Base-by-base conservation (phyloP, 37 sponge, comb jelly and placozoan species). In the Chondrilla cf. caribensis region DNA sequence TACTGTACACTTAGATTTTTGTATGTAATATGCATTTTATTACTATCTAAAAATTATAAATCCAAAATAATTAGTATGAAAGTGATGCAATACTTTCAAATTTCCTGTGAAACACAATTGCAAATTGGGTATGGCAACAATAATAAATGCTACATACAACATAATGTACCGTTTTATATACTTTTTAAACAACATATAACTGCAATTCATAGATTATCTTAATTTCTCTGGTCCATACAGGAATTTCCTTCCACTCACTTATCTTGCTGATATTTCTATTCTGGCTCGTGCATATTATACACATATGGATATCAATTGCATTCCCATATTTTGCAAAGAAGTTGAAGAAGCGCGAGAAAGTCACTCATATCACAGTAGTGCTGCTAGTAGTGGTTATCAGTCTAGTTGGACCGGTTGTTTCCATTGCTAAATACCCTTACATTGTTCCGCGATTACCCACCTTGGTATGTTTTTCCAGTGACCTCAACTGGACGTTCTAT, bases 231-330 rank as follows among this genome's bases (percentile, higher is more conserved):
- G 1, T 67, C 31, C 4, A 3, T 28, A 2, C 33, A 67, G 68
- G 68, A 3, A 29, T 67, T 28, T 17, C 33, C 2, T 67, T 67
- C 68, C 32, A 26, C 17, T 28, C 29, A 2, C 35, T 33, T 32
- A 67, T 67, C 4, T 17, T 67, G 17, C 2, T 67, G 32, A 17
- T 6, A 28, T 67, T 67, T 4, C 29, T 32, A 33, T 67, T 67
- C 4, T 67, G 68, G 68, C 31, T 33, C 15, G 31, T 67, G 17
- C 68, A 67, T 28, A 67, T 67, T 33, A 28, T 67, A 1, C 68
- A 67, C 32, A 67, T 67, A 33, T 67, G 68, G 68, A 67, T 67
- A 6, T 33, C 68, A 67, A 33, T 67, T 28, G 68, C 31, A 1
- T 33, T 67, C 14, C 68, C 68, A 1, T 32, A 67, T 28, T 18